Conservation (phyloP, 2,888 invertebrate genomes). For the Drosophila peninsularis region DNA sequence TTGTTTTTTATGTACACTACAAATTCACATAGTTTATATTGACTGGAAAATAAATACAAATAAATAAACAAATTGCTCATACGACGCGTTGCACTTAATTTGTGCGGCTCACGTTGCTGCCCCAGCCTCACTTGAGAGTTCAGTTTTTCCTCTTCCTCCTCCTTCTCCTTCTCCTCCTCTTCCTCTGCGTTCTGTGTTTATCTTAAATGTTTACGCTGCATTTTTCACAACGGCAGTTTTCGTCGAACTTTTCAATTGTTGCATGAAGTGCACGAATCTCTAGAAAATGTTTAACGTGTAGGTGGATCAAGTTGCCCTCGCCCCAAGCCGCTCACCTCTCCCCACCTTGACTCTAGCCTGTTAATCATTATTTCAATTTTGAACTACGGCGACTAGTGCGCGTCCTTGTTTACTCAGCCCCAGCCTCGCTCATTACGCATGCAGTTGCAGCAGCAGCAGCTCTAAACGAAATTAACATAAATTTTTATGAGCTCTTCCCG, state of each 20-base stretch:
- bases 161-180: conserved; percentile 1
- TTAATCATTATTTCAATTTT: conserved; percentile 79
- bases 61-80: conserved; percentile 75
- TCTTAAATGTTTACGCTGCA: conserved; percentile 71
- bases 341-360: conserved; percentile 13
- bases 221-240: conserved; percentile 73
- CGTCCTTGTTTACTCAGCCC: conserved; percentile 62
- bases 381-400: conserved; percentile 3
- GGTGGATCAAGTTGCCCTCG: conserved; percentile 22
- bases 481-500: conserved; percentile 71
- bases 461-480: conserved; percentile 80
- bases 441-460: conserved; percentile 61
- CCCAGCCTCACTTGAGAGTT: conserved; percentile 4
- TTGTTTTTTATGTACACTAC: conserved; percentile 73
- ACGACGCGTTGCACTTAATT: conserved; percentile 75
- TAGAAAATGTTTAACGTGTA: conserved; percentile 23
- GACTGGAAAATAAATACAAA: conserved; percentile 84
- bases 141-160: background rate
- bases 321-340: too few species aligned
- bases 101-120: conserved; percentile 54
- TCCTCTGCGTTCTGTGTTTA: conserved; percentile 49
- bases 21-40: conserved; percentile 84
- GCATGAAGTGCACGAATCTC: conserved; percentile 45
- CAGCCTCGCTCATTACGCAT: conserved; percentile 65
- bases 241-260: conserved; percentile 74